Conservation (phyloP, 2,113 vertebrate genomes). For the Neoarius graeffei region DNA sequence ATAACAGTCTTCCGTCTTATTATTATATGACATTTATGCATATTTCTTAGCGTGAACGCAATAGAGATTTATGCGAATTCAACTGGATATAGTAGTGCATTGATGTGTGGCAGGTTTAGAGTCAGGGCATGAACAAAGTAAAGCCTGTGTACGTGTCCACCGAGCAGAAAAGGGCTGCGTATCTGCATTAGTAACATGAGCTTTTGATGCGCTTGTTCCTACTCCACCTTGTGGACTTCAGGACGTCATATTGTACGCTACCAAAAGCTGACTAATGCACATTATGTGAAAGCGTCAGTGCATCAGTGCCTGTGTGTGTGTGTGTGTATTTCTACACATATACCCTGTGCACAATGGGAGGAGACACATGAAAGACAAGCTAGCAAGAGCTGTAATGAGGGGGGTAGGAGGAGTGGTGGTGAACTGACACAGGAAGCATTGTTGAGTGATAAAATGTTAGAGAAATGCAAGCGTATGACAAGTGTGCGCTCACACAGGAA, state of each 20-base stretch:
- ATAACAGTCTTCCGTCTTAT: background rate
- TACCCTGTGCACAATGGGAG: conserved; percentile 24
- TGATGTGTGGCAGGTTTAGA: background rate
- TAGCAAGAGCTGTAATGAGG: conserved; percentile 39
- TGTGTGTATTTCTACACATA: background rate
- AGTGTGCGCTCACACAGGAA: background rate
- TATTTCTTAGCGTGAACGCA: background rate
- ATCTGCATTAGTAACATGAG: conserved; percentile 21
- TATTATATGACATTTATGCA: background rate
- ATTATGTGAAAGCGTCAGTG: conserved; percentile 7
- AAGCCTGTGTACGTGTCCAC: background rate
- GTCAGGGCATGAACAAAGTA: background rate
- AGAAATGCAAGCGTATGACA: conserved; percentile 8
- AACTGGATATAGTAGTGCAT: no score
- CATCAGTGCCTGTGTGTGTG: background rate
- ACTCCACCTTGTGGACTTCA: background rate
- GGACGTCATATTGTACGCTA: background rate
- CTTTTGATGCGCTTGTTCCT: background rate
- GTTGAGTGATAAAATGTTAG: conserved; percentile 45
- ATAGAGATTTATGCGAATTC: background rate
- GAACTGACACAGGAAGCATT: conserved; percentile 49
- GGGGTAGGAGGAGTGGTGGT: conserved; percentile 11
- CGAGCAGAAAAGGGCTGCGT: background rate
- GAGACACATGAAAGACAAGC: conserved; percentile 51
- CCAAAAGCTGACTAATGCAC: background rate